Percentiles rank a stretch among this genome's conserved stretches.
Conservation (phyloP, 2,888 invertebrate species). For the Ethmia dodecea region DNA sequence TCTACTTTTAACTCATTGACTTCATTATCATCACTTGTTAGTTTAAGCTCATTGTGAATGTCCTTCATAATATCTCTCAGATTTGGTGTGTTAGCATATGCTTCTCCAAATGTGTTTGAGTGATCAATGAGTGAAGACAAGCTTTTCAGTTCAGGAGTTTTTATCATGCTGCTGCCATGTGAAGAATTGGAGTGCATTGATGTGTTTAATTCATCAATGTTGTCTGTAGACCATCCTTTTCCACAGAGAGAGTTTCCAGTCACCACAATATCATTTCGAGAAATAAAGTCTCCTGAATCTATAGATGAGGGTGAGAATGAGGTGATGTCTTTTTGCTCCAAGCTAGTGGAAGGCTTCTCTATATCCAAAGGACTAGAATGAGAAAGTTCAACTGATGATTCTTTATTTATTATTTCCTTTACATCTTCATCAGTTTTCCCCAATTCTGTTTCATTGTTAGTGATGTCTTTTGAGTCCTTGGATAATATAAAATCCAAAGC, state of each 20-base stretch:
- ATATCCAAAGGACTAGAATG: conserved; percentile 29
- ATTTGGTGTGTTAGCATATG: conserved; percentile 58
- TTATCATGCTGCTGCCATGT: conserved; percentile 67
- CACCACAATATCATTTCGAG: conserved; percentile 43
- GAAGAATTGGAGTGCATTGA: conserved; percentile 73
- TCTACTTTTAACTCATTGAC: conserved; percentile 42
- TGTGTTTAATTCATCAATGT: conserved; percentile 70
- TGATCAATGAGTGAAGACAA: conserved; percentile 62
- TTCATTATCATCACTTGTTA: conserved; percentile 49
- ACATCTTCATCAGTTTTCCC: conserved; percentile 19
- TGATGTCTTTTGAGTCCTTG: conserved; percentile 53
- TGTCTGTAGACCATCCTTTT: conserved; percentile 81
- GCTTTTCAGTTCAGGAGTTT: conserved; percentile 70
- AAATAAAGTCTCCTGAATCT: conserved; percentile 51
- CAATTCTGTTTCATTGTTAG: conserved; percentile 17
- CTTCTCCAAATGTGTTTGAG: conserved; percentile 48
- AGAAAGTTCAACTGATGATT: conserved; percentile 1
- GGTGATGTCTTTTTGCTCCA: conserved; percentile 30
- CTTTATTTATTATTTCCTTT: conserved; percentile 5
- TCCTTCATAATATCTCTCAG: conserved; percentile 79
- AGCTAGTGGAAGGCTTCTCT: conserved; percentile 50
- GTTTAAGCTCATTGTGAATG: conserved; percentile 59
- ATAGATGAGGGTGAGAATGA: conserved; percentile 48
- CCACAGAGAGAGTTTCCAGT: conserved; percentile 82
- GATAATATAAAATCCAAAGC: conserved; percentile 83